Conservation (phyloP, 1,140 invertebrate species). For the Saccostrea cuccullata region DNA sequence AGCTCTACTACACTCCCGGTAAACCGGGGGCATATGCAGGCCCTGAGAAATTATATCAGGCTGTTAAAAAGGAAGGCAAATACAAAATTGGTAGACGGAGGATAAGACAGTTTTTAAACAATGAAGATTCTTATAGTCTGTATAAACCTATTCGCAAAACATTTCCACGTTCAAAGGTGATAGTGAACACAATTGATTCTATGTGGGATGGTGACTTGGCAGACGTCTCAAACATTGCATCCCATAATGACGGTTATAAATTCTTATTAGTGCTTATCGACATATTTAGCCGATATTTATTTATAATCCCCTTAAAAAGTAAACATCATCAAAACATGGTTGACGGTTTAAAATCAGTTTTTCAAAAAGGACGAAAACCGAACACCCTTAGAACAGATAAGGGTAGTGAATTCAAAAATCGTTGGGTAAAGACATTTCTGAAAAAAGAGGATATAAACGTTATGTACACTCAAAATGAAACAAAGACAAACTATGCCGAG, state of each 20-base stretch:
- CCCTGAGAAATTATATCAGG: slow-evolving; percentile 37
- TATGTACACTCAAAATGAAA: background rate
- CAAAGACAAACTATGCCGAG: slow-evolving; percentile 30
- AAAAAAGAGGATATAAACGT: background rate
- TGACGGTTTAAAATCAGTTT: slow-evolving; percentile 5
- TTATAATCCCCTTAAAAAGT: background rate
- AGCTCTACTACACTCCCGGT: slow-evolving; percentile 23
- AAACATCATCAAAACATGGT: slow-evolving; percentile 20
- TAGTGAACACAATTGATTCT: background rate
- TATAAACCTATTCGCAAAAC: slow-evolving; percentile 19
- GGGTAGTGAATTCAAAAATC: background rate
- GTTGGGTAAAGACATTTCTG: background rate
- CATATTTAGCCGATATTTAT: slow-evolving; percentile 35
- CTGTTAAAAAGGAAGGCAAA: slow-evolving; percentile 34
- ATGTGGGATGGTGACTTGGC: slow-evolving; percentile 40
- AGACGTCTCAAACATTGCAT: background rate
- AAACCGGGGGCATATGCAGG: background rate
- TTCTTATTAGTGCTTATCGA: slow-evolving; percentile 43
- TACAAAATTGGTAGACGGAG: background rate
- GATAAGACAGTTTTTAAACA: slow-evolving; percentile 37
- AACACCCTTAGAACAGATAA: slow-evolving; percentile 1
- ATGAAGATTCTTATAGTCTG: slow-evolving; percentile 39
- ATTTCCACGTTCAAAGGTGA: background rate
- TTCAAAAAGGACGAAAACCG: background rate
- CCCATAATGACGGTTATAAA: slow-evolving; percentile 10